A percentile compares a stretch with the other conserved stretches of the same genome.
Evolutionary conservation across 1,140 invertebrate genomes (phyloP).

Genomic region (Nasonia vitripennis): DNA sequence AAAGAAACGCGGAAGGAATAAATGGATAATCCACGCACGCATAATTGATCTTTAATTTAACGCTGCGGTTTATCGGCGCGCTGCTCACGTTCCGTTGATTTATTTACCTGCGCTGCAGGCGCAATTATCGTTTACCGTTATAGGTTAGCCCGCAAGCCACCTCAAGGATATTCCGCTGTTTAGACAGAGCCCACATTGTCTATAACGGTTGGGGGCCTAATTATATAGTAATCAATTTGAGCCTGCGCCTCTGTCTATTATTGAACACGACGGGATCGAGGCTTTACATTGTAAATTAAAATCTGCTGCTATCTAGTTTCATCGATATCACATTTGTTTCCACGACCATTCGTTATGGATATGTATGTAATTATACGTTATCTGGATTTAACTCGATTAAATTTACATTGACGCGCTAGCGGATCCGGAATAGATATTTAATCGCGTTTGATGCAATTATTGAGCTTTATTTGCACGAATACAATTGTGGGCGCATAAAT

Average conservation of each 20-base stretch:
- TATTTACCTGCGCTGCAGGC: background rate
- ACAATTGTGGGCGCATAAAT: too few relatives aligned
- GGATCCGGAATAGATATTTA: too few relatives aligned
- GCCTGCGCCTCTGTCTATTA: background rate
- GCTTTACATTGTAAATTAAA: background rate
- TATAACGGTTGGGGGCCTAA: background rate
- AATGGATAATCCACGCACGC: background rate
- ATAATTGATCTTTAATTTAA: slow-evolving; percentile 22
- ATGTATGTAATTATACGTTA: too few relatives aligned
- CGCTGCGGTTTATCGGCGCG: background rate
- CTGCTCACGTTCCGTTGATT: background rate
- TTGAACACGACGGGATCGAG: background rate
- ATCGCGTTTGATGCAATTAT: too few relatives aligned
- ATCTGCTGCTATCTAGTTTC: background rate
- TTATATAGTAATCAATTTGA: slow-evolving; percentile 23
- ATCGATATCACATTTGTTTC: background rate
- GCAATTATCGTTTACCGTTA: slow-evolving; percentile 17
- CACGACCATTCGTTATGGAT: background rate
- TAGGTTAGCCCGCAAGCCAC: background rate
- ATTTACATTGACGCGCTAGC: too few relatives aligned
- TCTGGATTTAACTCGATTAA: too few relatives aligned
- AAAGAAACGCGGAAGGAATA: background rate
- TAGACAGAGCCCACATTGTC: slow-evolving; percentile 2
- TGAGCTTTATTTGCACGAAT: too few relatives aligned
- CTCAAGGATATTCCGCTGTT: slow-evolving; percentile 32